A percentile compares a stretch with the other conserved stretches of the same genome.
Conservation (phyloP, 64 coral and sea anemone species). For the Montipora foliosa region DNA sequence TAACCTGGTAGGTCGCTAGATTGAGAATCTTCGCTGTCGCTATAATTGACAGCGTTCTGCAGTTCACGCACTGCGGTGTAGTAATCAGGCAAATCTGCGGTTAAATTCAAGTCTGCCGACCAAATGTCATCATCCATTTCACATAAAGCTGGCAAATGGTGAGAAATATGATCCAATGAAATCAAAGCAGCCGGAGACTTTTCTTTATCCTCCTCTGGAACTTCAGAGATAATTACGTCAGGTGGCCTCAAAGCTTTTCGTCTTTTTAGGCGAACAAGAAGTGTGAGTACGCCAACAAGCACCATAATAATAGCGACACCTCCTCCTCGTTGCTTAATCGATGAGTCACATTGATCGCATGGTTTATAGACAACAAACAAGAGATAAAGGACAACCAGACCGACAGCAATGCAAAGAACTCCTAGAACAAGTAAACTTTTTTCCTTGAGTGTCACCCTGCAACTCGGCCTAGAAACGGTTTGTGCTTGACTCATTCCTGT, state of each 20-base stretch:
- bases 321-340: neutral
- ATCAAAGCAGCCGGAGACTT: neutral
- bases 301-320: neutral
- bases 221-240: neutral
- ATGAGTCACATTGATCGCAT: no score
- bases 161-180: neutral
- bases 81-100: slow-evolving; percentile 2
- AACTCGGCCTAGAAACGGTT: no score
- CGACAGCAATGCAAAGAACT: no score
- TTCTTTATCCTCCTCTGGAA: neutral
- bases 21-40: neutral
- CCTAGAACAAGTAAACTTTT: no score
- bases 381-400: no score
- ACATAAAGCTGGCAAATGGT: neutral
- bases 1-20: neutral
- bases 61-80: neutral
- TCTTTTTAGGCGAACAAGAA: neutral
- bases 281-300: neutral
- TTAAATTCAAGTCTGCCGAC: neutral
- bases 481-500: no score
- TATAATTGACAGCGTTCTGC: neutral
- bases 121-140: neutral
- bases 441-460: no score
- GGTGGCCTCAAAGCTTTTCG: no score
- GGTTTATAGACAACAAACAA: no score